These are phyloP conservation scores for Pristionchus exspectatus DNA, from an alignment of 2,888 invertebrate species.

Conservation along the genomic window DNA sequence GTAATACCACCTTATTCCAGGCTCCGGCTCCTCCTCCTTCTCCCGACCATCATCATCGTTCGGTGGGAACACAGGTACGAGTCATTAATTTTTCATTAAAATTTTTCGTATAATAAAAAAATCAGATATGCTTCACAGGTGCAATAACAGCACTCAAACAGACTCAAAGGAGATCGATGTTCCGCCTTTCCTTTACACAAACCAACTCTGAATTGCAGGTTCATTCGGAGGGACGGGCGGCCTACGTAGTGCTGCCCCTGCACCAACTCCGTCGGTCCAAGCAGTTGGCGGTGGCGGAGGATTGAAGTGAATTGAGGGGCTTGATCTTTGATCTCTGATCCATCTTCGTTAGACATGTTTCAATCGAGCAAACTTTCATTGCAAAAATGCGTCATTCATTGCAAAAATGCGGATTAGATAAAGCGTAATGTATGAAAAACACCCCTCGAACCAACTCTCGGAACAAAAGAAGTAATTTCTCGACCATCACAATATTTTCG, in stretches of 20 bases:
- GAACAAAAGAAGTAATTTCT: neutral
- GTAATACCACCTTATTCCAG: too few species aligned
- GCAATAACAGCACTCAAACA: neutral
- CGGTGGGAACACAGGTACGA: neutral
- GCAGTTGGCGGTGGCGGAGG: slow-evolving; percentile 1
- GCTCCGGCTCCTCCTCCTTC: too few species aligned
- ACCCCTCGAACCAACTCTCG: neutral
- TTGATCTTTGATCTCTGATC: neutral
- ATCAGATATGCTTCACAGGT: neutral
- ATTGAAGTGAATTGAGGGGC: neutral
- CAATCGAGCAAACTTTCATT: too few species aligned
- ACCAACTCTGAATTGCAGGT: neutral
- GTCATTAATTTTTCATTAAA: neutral
- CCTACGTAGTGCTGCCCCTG: neutral
- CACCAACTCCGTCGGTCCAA: neutral
- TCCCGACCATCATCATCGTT: too few species aligned
- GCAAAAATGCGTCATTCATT: too few species aligned
- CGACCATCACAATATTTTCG: slow-evolving; percentile 1
- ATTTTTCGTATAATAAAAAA: neutral
- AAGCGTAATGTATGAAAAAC: neutral
- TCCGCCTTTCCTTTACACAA: too few species aligned
- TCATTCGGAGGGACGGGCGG: neutral
- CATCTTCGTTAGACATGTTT: neutral
- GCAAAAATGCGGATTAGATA: too few species aligned
- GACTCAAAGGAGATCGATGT: too few species aligned